Percentiles rank a stretch among this genome's conserved stretches.
Evolutionary conservation across 2,113 vertebrate species (phyloP).

Genomic region (Anarhynchus alexandrinus): DNA sequence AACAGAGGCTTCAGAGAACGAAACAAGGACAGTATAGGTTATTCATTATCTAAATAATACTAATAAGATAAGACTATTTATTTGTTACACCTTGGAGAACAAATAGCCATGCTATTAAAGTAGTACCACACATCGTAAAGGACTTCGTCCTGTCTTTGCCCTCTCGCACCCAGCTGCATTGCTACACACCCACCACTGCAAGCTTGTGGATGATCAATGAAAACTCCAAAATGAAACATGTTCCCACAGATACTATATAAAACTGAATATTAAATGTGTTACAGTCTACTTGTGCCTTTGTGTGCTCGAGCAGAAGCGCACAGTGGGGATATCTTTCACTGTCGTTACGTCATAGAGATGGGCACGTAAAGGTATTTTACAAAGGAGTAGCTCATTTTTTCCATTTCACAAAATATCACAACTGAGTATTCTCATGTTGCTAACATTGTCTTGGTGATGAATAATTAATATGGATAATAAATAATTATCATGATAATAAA

Average conservation of each 20-base stretch:
- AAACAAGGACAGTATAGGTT: neutral
- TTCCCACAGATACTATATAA: neutral
- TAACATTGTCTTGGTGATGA: neutral
- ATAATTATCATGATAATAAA: neutral
- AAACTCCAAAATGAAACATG: neutral
- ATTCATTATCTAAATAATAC: neutral
- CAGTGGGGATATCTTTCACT: neutral
- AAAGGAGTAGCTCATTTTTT: neutral
- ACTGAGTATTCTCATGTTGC: neutral
- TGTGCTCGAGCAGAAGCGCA: neutral
- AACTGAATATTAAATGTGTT: neutral
- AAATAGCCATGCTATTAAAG: neutral
- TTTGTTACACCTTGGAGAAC: neutral
- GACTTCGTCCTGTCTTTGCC: neutral
- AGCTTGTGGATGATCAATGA: neutral
- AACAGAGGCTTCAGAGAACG: neutral
- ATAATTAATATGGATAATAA: neutral
- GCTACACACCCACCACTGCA: accelerated
- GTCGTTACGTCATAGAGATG: neutral
- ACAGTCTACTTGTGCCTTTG: neutral
- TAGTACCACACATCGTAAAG: neutral
- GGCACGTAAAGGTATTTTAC: neutral
- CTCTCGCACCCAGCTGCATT: accelerated
- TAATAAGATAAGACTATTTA: neutral
- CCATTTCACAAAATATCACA: neutral